These are phyloP conservation scores for Gambusia yucatana DNA, from an alignment of 2,797 vertebrate species.

Conservation along the genomic window DNA sequence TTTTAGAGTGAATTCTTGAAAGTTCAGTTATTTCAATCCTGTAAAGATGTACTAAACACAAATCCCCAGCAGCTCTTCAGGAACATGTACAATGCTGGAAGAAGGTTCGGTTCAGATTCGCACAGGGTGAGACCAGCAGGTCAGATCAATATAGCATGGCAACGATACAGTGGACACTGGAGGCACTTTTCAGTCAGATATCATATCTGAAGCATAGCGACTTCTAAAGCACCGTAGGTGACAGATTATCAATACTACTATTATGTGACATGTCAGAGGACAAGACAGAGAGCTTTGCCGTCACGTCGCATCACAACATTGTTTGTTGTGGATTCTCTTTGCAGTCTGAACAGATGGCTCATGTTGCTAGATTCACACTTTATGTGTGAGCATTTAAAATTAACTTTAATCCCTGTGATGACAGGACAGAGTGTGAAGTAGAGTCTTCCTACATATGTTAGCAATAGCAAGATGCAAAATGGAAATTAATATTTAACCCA, in stretches of 20 bases:
- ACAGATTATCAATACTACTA: conserved; percentile 73
- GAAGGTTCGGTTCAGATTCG: background rate
- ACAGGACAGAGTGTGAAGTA: background rate
- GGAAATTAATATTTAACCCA: background rate
- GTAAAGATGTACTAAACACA: conserved; percentile 10
- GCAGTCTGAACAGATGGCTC: conserved; percentile 11
- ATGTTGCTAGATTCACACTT: background rate
- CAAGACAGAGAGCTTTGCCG: conserved; percentile 49
- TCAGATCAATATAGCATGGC: conserved; percentile 29
- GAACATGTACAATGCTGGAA: background rate
- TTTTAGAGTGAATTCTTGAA: background rate
- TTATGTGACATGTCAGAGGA: conserved; percentile 64
- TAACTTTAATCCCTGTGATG: conserved; percentile 3
- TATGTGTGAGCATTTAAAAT: conserved; percentile 19
- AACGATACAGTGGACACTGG: conserved; percentile 22
- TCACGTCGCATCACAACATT: conserved; percentile 40
- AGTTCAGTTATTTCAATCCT: background rate
- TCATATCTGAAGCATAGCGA: conserved; percentile 52
- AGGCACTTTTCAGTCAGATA: conserved; percentile 50
- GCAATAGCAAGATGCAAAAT: background rate
- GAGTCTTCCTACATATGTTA: background rate
- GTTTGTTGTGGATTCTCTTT: conserved; percentile 3
- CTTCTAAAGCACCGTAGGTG: conserved; percentile 51
- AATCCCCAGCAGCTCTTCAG: conserved; percentile 12
- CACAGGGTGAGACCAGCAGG: conserved; percentile 33